These are phyloP conservation scores for Nesoenas mayeri DNA, from an alignment of 2,113 vertebrate genomes.

Conservation along the genomic window DNA sequence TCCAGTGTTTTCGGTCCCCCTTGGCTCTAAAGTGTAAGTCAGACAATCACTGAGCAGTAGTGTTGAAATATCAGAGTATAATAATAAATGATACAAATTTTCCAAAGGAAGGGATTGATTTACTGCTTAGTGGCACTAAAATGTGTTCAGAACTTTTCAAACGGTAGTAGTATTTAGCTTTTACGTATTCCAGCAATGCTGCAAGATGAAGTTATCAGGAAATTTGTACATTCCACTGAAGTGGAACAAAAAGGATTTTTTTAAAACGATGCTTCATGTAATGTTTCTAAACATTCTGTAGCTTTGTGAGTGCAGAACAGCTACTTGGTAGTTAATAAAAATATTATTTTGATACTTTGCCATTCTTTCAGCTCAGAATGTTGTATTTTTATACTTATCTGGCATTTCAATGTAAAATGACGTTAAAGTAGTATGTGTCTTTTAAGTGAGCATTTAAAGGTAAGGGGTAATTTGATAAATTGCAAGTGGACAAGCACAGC, in stretches of 20 bases:
- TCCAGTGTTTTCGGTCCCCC: slow-evolving; percentile 65
- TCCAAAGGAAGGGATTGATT: background rate
- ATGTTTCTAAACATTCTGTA: background rate
- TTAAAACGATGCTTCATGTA: background rate
- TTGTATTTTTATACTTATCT: background rate
- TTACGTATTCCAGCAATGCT: background rate
- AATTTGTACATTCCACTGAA: background rate
- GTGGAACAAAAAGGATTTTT: background rate
- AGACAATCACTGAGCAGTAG: background rate
- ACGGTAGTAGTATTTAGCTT: background rate
- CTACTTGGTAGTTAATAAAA: background rate
- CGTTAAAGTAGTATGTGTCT: background rate
- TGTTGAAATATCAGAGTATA: background rate
- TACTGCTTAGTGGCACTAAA: background rate
- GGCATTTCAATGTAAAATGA: background rate
- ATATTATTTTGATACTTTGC: background rate
- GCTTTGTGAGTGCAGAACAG: background rate
- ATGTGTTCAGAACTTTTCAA: background rate
- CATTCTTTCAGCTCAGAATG: background rate
- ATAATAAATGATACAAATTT: background rate
- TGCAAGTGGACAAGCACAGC: background rate
- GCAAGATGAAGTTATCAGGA: background rate
- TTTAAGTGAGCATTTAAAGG: background rate
- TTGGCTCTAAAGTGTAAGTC: slow-evolving; percentile 83
- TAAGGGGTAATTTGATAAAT: background rate